Percentiles rank a stretch among this genome's conserved stretches.
Conservation (phyloP, 2,797 vertebrate genomes). For the Paratrypauchen microcephalus region DNA sequence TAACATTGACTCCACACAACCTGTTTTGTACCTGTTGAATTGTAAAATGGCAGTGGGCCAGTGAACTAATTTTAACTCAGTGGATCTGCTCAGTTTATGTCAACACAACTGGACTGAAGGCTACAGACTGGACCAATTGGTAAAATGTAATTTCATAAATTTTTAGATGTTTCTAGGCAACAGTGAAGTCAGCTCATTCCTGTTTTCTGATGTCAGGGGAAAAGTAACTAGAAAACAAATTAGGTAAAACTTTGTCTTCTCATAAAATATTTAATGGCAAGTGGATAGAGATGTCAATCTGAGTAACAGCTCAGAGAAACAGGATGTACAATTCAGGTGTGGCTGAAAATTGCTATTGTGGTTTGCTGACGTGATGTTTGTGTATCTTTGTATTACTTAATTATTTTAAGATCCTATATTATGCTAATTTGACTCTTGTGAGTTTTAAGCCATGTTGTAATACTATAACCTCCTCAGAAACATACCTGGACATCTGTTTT, state of each 20-base stretch:
- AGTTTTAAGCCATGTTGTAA: too few species aligned
- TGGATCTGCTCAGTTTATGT: background rate
- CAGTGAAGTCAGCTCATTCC: constrained; percentile 4
- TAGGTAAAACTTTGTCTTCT: background rate
- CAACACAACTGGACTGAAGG: background rate
- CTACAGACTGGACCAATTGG: background rate
- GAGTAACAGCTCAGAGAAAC: background rate
- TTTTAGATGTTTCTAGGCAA: background rate
- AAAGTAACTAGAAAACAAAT: background rate
- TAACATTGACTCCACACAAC: background rate
- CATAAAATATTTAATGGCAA: background rate
- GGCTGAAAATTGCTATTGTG: background rate
- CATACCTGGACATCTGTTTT: too few species aligned
- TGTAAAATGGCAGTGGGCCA: background rate
- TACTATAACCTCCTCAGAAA: too few species aligned
- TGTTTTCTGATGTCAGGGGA: background rate
- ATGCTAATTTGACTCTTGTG: too few species aligned
- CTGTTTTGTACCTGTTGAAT: background rate
- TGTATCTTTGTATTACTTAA: background rate
- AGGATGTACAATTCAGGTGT: background rate
- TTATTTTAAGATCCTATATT: background rate
- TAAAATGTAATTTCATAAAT: background rate
- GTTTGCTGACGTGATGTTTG: background rate
- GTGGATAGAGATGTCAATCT: background rate
- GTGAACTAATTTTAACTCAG: too few species aligned